Evolutionary conservation across 2,888 invertebrate species (phyloP).

Genomic region (Caenorhabditis doughertyi): DNA sequence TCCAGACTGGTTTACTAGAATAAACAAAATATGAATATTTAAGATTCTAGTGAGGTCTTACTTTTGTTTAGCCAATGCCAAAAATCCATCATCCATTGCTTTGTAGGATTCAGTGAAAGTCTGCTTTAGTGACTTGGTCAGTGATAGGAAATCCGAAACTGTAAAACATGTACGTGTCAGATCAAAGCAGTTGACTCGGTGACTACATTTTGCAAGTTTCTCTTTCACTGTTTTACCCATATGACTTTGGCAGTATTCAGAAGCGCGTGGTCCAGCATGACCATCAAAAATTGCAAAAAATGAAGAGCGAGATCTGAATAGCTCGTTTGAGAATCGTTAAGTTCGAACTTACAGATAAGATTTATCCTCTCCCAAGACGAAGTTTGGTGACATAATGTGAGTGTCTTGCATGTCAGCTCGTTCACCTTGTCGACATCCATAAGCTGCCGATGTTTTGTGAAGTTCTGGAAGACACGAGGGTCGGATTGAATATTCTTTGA

Average conservation of each 20-base stretch:
- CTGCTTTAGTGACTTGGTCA: conserved; percentile 84
- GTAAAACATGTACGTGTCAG: conserved; percentile 25
- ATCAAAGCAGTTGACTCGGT: background rate
- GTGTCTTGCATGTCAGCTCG: conserved; percentile 85
- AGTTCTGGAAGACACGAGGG: conserved; percentile 26
- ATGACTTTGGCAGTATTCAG: conserved; percentile 83
- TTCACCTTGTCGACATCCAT: conserved; percentile 83
- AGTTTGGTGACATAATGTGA: conserved; percentile 83
- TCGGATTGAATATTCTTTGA: background rate
- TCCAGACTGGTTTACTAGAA: conserved; percentile 85
- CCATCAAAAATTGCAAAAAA: conserved; percentile 85
- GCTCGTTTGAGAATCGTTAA: conserved; percentile 1
- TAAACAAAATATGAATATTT: background rate
- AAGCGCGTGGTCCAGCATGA: conserved; percentile 84
- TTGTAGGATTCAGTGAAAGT: conserved; percentile 84
- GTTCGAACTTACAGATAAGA: conserved; percentile 43
- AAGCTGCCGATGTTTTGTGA: conserved; percentile 24
- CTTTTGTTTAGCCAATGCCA: conserved; percentile 84
- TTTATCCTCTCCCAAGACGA: conserved; percentile 64
- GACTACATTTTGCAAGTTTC: conserved; percentile 82
- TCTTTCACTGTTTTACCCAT: conserved; percentile 82
- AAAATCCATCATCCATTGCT: conserved; percentile 84
- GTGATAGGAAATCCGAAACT: conserved; percentile 62
- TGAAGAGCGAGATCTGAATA: conserved; percentile 79
- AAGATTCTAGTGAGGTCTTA: conserved; percentile 73